These are phyloP conservation scores for Pectinophora gossypiella DNA, from an alignment of 1,140 invertebrate genomes.

Conservation along the genomic window DNA sequence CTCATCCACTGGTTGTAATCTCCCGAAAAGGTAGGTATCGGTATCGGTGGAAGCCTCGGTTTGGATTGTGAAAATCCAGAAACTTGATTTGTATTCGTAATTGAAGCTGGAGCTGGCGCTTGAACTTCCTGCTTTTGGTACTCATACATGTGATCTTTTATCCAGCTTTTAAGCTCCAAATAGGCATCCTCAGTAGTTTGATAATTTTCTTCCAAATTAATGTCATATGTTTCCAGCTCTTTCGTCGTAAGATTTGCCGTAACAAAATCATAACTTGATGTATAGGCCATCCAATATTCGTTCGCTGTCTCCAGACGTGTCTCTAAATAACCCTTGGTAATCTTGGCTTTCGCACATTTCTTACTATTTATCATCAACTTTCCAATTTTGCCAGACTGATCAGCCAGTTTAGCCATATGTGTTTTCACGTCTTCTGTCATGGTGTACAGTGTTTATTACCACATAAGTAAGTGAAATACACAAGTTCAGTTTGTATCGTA, in stretches of 20 bases:
- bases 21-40: conserved; percentile 7
- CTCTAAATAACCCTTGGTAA: not conserved
- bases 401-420: not conserved
- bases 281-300: not conserved
- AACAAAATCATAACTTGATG: not conserved
- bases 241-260: not conserved
- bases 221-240: not conserved
- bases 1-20: conserved; percentile 12
- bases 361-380: not conserved
- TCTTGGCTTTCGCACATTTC: not conserved
- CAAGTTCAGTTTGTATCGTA: too few species aligned
- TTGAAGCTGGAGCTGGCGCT: too few species aligned
- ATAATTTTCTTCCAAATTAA: not conserved
- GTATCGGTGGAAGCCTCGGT: conserved; percentile 6
- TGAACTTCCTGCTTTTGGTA: not conserved
- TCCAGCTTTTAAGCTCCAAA: not conserved
- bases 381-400: not conserved
- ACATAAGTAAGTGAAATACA: too few species aligned
- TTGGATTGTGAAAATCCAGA: not conserved
- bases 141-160: not conserved
- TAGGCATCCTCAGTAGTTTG: not conserved
- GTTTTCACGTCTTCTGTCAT: too few species aligned
- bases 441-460: not conserved
- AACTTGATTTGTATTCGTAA: not conserved
- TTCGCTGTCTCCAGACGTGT: not conserved